A percentile compares a stretch with the other conserved stretches of the same genome.
These are phyloP conservation scores for Chascanopsetta lugubris DNA, from an alignment of 2,113 vertebrate species.

Conservation along the genomic window DNA sequence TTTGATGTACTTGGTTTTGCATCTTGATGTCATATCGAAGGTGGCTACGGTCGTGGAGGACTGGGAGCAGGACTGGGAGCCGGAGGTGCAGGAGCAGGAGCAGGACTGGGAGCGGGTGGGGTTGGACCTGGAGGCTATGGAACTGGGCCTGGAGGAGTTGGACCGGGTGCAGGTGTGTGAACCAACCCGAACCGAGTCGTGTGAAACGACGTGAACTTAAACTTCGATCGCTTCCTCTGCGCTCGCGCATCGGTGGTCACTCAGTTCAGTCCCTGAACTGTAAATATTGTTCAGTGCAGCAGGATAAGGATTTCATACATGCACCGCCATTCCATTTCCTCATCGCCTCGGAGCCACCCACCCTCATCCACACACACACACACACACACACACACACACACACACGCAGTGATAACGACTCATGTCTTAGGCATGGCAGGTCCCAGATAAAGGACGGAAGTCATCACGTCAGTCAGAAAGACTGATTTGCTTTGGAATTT, in stretches of 20 bases:
- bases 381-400: not conserved
- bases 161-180: slow-evolving; percentile 43
- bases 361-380: not conserved
- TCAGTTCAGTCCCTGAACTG: slow-evolving; percentile 10
- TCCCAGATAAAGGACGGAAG: slow-evolving; percentile 54
- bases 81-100: slow-evolving; percentile 43
- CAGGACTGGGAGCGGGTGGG: slow-evolving; percentile 30
- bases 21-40: slow-evolving; percentile 21
- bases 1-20: not conserved
- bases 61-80: slow-evolving; percentile 46
- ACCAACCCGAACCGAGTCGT: not conserved
- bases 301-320: slow-evolving; percentile 42
- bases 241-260: slow-evolving; percentile 4
- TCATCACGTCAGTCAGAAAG: slow-evolving; percentile 57
- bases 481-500: slow-evolving; percentile 61
- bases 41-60: slow-evolving; percentile 45
- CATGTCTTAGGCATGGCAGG: slow-evolving; percentile 49
- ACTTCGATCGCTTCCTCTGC: no score
- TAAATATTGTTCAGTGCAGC: slow-evolving; percentile 54
- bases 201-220: not conserved
- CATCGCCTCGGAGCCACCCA: slow-evolving; percentile 34
- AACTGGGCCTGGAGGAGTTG: slow-evolving; percentile 45
- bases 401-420: slow-evolving; percentile 41
- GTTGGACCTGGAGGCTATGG: slow-evolving; percentile 51
- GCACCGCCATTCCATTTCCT: slow-evolving; percentile 64